Evolutionary conservation across 92 coral and sea anemone genomes (phyloP), one percentile per base, ranked within the genome.

Genomic region (Phenganax stokvisi): DNA sequence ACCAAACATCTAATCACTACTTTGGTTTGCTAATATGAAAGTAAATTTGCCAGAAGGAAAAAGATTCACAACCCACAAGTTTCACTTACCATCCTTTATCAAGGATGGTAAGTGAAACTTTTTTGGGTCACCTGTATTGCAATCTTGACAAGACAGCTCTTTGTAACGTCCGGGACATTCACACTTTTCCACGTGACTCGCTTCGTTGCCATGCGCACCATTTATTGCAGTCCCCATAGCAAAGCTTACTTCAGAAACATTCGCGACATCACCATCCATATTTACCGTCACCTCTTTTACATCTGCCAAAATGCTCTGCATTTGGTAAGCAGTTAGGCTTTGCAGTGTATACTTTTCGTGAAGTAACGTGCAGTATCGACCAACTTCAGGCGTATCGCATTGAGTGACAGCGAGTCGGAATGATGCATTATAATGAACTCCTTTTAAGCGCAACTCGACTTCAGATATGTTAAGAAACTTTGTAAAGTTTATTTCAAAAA

Each of bases 121-220:
- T 28, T 25, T 28, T 10, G 10, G 17, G 84, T 71, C 85, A 93
- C 98, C 97, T 88, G 88, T 56, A 72, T 82, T 79, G 79, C 98
- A 94, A 29, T 81, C 86, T 74, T 89, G 91, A 77, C 98, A 94
- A 10, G 98, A 94, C 28, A 90, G 87, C 13, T 84, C 89, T 29
- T 90, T 90, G 87, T 89, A 94, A 72, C 87, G 90, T 28, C 59
- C 25, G 7, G 91, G 87, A 55, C 98, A 94, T 12, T 89, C 85
- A 80, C 98, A 94, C 37, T 88, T 89, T 83, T 94, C 98, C 79
- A 94, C 98, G 80, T 86, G 88, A 11, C 85, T 87, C 71, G 90
- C 98, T 60, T 80, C 51, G 20, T 84, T 80, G 56, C 96, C 92
- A 27, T 51, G 76, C 12, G 51, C 81, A 57, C 75, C 76, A 76